Evolutionary conservation across 2,113 vertebrate species (phyloP).

Genomic region (Leuciscus idus): DNA sequence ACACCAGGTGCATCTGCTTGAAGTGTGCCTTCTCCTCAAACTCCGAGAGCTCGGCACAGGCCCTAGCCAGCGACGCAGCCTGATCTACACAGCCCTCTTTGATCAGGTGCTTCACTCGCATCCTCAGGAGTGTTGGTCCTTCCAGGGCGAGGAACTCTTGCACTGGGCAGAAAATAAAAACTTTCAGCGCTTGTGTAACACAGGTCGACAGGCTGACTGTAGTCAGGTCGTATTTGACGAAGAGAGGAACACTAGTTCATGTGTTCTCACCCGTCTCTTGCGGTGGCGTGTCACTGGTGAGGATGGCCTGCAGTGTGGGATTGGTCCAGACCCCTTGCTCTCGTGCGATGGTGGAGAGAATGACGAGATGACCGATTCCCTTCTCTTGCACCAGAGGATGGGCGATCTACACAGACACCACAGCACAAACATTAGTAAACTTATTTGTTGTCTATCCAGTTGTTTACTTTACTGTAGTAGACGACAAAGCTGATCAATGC

Average conservation of each 20-base stretch:
- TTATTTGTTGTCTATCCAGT: background rate
- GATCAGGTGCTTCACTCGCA: conserved; percentile 94
- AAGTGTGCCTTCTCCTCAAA: conserved; percentile 86
- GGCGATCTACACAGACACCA: conserved; percentile 75
- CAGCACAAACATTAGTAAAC: background rate
- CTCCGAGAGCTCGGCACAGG: conserved; percentile 84
- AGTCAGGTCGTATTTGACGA: background rate
- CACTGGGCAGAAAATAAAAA: conserved; percentile 70
- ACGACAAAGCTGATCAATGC: background rate
- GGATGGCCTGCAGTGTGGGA: conserved; percentile 79
- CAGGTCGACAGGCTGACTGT: background rate
- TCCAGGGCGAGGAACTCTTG: conserved; percentile 86
- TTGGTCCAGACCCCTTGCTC: conserved; percentile 88
- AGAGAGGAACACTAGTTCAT: background rate
- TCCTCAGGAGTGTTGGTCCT: conserved; percentile 87
- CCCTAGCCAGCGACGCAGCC: conserved; percentile 88
- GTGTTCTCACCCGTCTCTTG: conserved; percentile 79
- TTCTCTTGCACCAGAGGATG: conserved; percentile 85
- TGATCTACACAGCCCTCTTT: conserved; percentile 84
- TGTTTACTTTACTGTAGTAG: background rate
- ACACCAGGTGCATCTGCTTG: conserved; percentile 93
- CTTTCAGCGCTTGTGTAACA: background rate
- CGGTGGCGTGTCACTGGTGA: conserved; percentile 79
- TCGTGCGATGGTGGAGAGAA: conserved; percentile 82
- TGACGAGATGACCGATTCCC: conserved; percentile 82